These are phyloP conservation scores for Microtus agrestis DNA, from an alignment of 2,797 vertebrate species.

Conservation along the genomic window DNA sequence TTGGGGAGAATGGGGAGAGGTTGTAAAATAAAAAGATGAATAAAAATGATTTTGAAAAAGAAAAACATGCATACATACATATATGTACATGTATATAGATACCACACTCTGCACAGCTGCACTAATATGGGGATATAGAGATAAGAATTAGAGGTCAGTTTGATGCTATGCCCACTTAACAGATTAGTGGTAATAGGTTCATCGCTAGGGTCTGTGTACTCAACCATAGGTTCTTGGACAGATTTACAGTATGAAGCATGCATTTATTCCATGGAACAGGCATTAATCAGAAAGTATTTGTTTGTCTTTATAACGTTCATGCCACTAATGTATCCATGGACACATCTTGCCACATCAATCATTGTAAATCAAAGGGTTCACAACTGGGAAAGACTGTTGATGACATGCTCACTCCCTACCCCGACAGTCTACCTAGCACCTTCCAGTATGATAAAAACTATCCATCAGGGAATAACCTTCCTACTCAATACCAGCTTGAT, in stretches of 20 bases:
- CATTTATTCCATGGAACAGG: neutral
- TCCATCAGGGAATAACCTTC: neutral
- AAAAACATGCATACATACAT: neutral
- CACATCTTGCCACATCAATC: neutral
- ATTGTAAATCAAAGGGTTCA: neutral
- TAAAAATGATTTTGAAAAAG: neutral
- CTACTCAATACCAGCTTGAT: neutral
- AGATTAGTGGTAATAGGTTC: neutral
- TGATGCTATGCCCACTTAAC: neutral
- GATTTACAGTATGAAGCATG: neutral
- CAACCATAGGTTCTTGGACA: neutral
- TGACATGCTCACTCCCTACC: rapidly evolving
- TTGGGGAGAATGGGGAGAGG: neutral
- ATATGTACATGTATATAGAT: neutral
- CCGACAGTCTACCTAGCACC: neutral
- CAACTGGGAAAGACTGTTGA: neutral
- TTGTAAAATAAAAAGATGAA: no score
- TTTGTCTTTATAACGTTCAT: neutral
- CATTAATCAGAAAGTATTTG: neutral
- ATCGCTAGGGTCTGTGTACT: neutral
- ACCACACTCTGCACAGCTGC: neutral
- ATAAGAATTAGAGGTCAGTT: neutral
- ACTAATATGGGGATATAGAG: neutral
- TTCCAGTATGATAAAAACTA: neutral
- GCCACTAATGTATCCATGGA: neutral